These are phyloP conservation scores for Dissostichus mawsoni DNA, from an alignment of 2,113 vertebrate genomes.

Conservation along the genomic window DNA sequence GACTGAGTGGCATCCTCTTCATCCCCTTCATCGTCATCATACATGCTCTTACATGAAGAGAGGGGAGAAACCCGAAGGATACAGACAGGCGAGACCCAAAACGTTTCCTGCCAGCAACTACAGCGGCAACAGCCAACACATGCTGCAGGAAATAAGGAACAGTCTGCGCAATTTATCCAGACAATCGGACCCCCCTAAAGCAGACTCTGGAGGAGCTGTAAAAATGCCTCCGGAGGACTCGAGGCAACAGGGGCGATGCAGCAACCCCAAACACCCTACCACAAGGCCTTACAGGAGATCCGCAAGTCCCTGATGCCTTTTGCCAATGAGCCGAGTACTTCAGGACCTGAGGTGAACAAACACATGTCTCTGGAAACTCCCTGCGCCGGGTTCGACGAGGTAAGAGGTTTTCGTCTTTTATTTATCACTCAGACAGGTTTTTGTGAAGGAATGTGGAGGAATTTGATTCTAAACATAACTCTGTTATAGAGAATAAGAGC, in stretches of 20 bases:
- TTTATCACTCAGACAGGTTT: background rate
- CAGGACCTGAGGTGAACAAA: conserved; percentile 88
- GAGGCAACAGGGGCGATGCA: conserved; percentile 90
- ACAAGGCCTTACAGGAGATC: conserved; percentile 96
- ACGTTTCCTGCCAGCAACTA: conserved; percentile 97
- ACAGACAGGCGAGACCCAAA: conserved; percentile 99
- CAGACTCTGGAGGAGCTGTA: conserved; percentile 78
- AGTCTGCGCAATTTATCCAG: conserved; percentile 94
- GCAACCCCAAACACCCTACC: conserved; percentile 89
- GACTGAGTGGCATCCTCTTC: conserved; percentile 74
- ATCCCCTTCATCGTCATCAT: conserved; percentile 80
- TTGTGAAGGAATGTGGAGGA: conserved; percentile 18
- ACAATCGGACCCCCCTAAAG: conserved; percentile 91
- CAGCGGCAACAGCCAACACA: conserved; percentile 95
- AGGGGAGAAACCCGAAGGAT: conserved; percentile 96
- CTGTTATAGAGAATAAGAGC: conserved; percentile 34
- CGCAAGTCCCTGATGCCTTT: conserved; percentile 94
- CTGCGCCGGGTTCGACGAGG: conserved; percentile 95
- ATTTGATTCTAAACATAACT: conserved; percentile 49
- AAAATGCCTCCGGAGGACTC: conserved; percentile 90
- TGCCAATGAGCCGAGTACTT: conserved; percentile 87
- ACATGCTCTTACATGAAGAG: conserved; percentile 98
- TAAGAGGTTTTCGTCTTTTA: conserved; percentile 65
- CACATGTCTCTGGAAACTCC: conserved; percentile 90
- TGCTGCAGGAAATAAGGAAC: conserved; percentile 98